phyloP scores from a whole-genome alignment of 1,140 invertebrate genomes.

The Schmidtea mediterranea region DNA sequence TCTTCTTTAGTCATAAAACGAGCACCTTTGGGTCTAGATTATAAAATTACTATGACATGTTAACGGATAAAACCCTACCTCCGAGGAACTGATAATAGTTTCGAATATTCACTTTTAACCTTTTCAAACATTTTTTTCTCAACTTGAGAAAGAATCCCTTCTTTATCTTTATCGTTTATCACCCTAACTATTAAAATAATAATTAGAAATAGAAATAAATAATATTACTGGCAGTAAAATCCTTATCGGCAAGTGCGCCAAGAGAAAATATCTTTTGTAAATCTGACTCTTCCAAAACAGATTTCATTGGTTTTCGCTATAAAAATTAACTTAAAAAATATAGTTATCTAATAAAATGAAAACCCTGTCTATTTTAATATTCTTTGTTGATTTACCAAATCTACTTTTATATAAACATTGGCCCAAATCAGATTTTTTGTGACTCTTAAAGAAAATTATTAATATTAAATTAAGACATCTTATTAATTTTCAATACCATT shows the following conservation, averaged over 20 bases:
- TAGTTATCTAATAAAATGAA: no score
- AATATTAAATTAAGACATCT: no score
- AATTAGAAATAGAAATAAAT: no score
- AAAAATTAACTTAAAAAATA: no score
- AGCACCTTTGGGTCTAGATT: constrained; percentile 56
- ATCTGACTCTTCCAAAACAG: constrained; percentile 1
- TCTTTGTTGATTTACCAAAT: no score
- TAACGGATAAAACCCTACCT: no score
- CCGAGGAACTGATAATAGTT: constrained; percentile 1
- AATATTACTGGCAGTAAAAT: constrained; percentile 4
- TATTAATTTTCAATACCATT: no score
- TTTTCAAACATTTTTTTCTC: neutral
- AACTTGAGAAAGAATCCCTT: neutral
- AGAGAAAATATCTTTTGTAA: neutral
- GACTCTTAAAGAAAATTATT: no score
- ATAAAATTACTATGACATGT: no score
- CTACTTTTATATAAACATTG: no score
- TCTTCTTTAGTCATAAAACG: constrained; percentile 41
- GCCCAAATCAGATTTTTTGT: no score
- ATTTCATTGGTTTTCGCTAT: neutral
- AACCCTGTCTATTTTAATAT: no score
- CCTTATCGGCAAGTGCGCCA: neutral
- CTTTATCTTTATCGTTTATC: neutral
- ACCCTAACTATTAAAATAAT: neutral
- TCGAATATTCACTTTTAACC: neutral